Conservation (phyloP, 2,888 invertebrate species). For the Nymphalis c-album region DNA sequence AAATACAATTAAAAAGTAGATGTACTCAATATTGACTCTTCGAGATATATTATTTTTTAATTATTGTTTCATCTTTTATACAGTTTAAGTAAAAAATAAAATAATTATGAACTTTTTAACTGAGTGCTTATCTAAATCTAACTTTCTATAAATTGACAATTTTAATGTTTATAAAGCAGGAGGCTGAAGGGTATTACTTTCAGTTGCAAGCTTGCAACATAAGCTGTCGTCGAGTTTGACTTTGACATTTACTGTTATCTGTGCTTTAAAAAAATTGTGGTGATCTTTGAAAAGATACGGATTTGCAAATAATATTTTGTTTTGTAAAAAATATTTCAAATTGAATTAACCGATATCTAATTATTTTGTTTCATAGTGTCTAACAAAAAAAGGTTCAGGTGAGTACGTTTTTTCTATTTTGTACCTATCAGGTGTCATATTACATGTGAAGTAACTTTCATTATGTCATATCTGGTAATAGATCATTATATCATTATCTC, state of each 20-base stretch:
- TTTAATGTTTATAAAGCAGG: neutral
- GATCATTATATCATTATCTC: conserved; percentile 46
- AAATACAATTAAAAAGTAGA: too few species aligned
- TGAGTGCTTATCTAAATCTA: too few species aligned
- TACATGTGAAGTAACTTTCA: conserved; percentile 72
- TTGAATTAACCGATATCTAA: neutral
- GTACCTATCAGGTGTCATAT: conserved; percentile 59
- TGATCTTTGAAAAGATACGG: conserved; percentile 7
- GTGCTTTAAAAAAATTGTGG: conserved; percentile 5
- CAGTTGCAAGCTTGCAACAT: conserved; percentile 3
- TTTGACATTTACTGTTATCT: conserved; percentile 1
- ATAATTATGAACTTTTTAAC: too few species aligned
- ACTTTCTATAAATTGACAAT: too few species aligned
- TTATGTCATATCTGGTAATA: conserved; percentile 79
- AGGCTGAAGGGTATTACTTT: neutral
- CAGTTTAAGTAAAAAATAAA: too few species aligned
- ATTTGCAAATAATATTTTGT: conserved; percentile 7
- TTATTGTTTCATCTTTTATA: too few species aligned
- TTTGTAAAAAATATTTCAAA: neutral
- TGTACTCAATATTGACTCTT: too few species aligned
- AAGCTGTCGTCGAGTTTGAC: neutral
- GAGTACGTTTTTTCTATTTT: conserved; percentile 16
- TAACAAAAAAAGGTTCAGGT: conserved; percentile 14
- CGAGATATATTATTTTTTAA: too few species aligned
- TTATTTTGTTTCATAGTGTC: neutral